Percentiles rank a stretch among this genome's conserved stretches.
Evolutionary conservation across 1,140 invertebrate genomes (phyloP).

Genomic region (fruit fly (Drosophila melanogaster)): Release_6_plus_ISO1_MT NT_037436.4:11358001-11358500

Average conservation of each 20-base stretch:
- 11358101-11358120: slow-evolving; percentile 50
- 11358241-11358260: slow-evolving; percentile 76
- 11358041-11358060: slow-evolving; percentile 49
- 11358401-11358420: not conserved
- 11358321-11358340: slow-evolving; percentile 81
- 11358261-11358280: slow-evolving; percentile 26
- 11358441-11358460: too few species aligned
- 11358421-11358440: too few species aligned
- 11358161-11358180: slow-evolving; percentile 78
- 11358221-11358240: slow-evolving; percentile 70
- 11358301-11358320: slow-evolving; percentile 61
- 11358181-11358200: slow-evolving; percentile 65
- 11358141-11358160: slow-evolving; percentile 78
- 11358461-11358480: too few species aligned
- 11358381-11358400: slow-evolving; percentile 5
- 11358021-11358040: slow-evolving; percentile 58
- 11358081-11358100: slow-evolving; percentile 45
- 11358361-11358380: slow-evolving; percentile 41
- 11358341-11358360: slow-evolving; percentile 77
- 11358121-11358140: slow-evolving; percentile 75
- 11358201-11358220: slow-evolving; percentile 11
- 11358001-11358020: slow-evolving; percentile 59
- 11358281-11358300: not conserved
- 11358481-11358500: too few species aligned
- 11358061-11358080: slow-evolving; percentile 9